phyloP scores from a whole-genome alignment of 2,888 invertebrate genomes.

The Choreutis nemorana region DNA sequence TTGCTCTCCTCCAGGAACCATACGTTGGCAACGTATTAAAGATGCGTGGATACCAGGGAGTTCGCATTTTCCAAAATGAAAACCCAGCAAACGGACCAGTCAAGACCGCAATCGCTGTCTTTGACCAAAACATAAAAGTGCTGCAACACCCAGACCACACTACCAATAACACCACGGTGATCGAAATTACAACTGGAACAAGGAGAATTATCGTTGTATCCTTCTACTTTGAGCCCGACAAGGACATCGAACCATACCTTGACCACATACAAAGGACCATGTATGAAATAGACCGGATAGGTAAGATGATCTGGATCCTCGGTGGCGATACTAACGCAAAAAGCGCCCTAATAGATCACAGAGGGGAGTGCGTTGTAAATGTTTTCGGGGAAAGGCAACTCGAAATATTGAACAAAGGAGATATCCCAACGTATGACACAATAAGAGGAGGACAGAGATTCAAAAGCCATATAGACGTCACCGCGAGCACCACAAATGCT shows the following conservation, averaged over 20 bases:
- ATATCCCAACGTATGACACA: conserved; percentile 2
- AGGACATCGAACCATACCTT: conserved; percentile 6
- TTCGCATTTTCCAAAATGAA: conserved; percentile 5
- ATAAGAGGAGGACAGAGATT: background rate
- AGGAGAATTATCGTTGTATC: background rate
- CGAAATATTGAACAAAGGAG: conserved; percentile 1
- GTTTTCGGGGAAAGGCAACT: background rate
- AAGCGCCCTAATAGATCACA: background rate
- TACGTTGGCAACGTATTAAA: conserved; percentile 6
- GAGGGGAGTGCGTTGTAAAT: background rate
- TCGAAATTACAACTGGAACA: background rate
- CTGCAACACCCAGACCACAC: background rate
- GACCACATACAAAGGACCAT: conserved; percentile 1
- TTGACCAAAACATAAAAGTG: background rate
- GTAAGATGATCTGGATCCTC: background rate
- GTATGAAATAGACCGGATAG: background rate
- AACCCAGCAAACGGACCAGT: background rate
- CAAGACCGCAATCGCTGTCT: conserved; percentile 9
- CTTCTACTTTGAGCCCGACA: conserved; percentile 1
- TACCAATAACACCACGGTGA: background rate
- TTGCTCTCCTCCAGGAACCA: conserved; percentile 9
- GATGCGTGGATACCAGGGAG: background rate
- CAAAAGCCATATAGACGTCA: conserved; percentile 3
- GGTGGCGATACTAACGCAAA: conserved; percentile 4
- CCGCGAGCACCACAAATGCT: background rate